Evolutionary conservation across 2,888 invertebrate species (phyloP).

Genomic region (Pheosia gnoma): DNA sequence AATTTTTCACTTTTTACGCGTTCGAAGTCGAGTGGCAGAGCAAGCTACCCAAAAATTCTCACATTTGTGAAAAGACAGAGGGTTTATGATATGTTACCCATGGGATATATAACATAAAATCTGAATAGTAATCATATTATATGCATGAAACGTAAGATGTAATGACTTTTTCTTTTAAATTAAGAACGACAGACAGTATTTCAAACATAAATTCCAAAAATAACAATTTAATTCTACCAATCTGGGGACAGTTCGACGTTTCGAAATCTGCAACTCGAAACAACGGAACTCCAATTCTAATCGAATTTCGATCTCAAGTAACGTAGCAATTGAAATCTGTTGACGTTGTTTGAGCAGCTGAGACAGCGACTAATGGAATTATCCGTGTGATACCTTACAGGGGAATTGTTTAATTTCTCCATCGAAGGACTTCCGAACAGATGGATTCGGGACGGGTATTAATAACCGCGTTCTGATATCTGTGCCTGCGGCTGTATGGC

Average conservation of each 20-base stretch:
- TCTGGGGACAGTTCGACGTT: not conserved
- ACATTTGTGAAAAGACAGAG: no score
- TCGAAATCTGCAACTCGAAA: constrained; percentile 12
- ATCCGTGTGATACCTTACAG: constrained; percentile 42
- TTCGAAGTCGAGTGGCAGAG: no score
- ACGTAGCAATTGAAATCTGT: constrained; percentile 34
- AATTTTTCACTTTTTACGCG: no score
- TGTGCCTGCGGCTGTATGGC: constrained; percentile 10
- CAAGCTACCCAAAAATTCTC: no score
- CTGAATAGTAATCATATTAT: no score
- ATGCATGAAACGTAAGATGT: no score
- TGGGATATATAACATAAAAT: no score
- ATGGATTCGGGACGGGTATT: constrained; percentile 17
- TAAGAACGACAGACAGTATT: not conserved
- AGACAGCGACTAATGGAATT: constrained; percentile 40
- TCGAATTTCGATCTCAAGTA: constrained; percentile 30
- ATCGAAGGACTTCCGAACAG: constrained; percentile 4
- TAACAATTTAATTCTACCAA: not conserved
- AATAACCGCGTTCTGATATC: constrained; percentile 24
- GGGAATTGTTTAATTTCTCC: constrained; percentile 42
- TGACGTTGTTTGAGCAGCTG: constrained; percentile 24
- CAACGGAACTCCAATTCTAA: constrained; percentile 17
- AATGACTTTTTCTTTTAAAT: not conserved
- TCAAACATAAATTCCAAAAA: not conserved
- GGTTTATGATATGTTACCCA: no score